Evolutionary conservation across 2,797 vertebrate genomes (phyloP).

Genomic region (Onychomys arenicola): DNA sequence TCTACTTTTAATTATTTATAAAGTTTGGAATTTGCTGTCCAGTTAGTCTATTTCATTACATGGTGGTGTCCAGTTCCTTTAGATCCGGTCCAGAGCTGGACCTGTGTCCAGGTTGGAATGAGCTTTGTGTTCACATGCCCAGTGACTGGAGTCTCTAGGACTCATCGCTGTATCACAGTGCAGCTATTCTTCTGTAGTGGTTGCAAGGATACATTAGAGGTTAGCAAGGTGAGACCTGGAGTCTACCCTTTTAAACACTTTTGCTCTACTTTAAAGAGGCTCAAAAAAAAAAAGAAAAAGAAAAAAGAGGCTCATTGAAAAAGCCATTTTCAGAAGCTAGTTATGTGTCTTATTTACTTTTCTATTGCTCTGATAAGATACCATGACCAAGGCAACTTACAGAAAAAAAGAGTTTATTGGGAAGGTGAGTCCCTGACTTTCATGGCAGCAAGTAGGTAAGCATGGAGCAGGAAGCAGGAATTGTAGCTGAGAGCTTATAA

Average conservation of each 20-base stretch:
- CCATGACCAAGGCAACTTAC: background rate
- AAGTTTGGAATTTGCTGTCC: conserved; percentile 4
- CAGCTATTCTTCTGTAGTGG: no score
- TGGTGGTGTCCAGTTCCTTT: background rate
- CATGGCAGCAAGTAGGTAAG: background rate
- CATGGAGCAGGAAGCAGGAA: background rate
- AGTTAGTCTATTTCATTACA: background rate
- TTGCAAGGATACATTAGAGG: background rate
- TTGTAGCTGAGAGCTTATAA: background rate
- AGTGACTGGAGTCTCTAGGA: background rate
- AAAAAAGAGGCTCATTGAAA: background rate
- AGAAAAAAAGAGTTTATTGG: background rate
- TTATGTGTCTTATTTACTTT: background rate
- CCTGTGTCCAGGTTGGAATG: background rate
- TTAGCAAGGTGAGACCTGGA: background rate
- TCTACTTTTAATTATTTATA: conserved; percentile 52
- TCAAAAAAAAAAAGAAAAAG: no score
- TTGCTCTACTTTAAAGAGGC: background rate
- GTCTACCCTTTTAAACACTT: background rate
- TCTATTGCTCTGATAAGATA: background rate
- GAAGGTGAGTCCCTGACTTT: no score
- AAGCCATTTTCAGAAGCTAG: background rate
- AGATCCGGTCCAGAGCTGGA: background rate
- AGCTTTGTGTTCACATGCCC: background rate
- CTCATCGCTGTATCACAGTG: background rate